Evolutionary conservation across 1,140 invertebrate genomes (phyloP).

Genomic region (Drosophila melanica): DNA sequence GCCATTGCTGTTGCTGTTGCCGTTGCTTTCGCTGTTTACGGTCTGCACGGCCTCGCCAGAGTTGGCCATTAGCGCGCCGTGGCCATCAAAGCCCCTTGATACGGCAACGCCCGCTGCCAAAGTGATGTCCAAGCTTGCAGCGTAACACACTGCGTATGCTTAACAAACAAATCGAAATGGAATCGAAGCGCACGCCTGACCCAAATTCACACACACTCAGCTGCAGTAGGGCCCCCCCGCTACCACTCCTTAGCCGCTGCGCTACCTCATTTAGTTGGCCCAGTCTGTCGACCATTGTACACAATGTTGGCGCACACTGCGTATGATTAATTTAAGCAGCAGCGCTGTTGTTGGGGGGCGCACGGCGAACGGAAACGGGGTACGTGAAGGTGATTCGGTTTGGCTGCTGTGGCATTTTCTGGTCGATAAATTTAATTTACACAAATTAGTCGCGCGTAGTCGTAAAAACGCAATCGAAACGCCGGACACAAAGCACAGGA

Average conservation of each 20-base stretch:
- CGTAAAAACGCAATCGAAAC: conserved; percentile 76
- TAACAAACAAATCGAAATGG: conserved; percentile 68
- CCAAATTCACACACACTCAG: conserved; percentile 22
- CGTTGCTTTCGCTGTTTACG: conserved; percentile 13
- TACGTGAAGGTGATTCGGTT: conserved; percentile 14
- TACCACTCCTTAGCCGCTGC: not conserved
- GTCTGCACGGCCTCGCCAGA: not conserved
- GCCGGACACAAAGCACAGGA: conserved; percentile 39
- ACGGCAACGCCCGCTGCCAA: not conserved
- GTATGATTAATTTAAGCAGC: conserved; percentile 78
- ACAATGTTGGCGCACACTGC: conserved; percentile 55
- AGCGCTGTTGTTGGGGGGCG: not conserved
- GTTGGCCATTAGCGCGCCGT: conserved; percentile 37
- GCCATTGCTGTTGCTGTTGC: conserved; percentile 39
- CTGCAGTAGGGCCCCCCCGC: conserved; percentile 1
- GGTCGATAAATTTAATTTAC: conserved; percentile 82
- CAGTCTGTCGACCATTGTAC: conserved; percentile 13
- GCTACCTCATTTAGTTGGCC: conserved; percentile 14
- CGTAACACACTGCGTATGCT: conserved; percentile 71
- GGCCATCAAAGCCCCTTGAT: conserved; percentile 29
- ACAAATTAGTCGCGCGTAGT: conserved; percentile 80
- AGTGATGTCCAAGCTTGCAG: not conserved
- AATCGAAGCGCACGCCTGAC: conserved; percentile 38
- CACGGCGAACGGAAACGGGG: conserved; percentile 4
- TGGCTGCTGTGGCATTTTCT: conserved; percentile 76